Percentiles rank a stretch among this genome's conserved stretches.
Evolutionary conservation across 2,888 invertebrate species (phyloP).

Genomic region (Orgyia antiqua): DNA sequence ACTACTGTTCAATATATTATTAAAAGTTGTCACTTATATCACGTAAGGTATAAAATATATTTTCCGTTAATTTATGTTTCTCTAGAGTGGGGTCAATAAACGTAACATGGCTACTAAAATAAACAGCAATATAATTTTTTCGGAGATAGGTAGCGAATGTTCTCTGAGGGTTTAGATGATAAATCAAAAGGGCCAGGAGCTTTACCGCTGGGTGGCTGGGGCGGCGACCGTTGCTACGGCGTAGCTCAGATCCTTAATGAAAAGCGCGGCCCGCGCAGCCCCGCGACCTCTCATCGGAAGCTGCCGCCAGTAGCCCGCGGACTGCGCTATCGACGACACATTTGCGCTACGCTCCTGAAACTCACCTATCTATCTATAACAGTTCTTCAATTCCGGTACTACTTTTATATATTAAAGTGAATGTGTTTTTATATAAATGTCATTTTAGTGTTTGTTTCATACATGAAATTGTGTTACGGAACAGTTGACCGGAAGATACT

Average conservation of each 20-base stretch:
- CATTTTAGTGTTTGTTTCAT: slow-evolving; percentile 54
- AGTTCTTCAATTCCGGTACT: slow-evolving; percentile 40
- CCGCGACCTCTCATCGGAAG: slow-evolving; percentile 51
- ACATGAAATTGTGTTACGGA: slow-evolving; percentile 38
- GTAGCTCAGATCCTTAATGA: slow-evolving; percentile 54
- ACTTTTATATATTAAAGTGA: slow-evolving; percentile 35
- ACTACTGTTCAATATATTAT: too few species aligned
- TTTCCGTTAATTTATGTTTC: too few species aligned
- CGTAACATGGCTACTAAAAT: too few species aligned
- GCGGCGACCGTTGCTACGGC: slow-evolving; percentile 57
- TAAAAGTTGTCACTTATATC: too few species aligned
- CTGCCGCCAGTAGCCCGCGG: slow-evolving; percentile 70
- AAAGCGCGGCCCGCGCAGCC: slow-evolving; percentile 68
- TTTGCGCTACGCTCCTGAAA: slow-evolving; percentile 37
- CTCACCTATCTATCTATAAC: slow-evolving; percentile 27
- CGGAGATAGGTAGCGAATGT: slow-evolving; percentile 9
- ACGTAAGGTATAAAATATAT: too few species aligned
- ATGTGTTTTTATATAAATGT: slow-evolving; percentile 23
- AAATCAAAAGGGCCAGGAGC: slow-evolving; percentile 47
- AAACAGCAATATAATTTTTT: too few species aligned
- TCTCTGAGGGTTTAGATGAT: slow-evolving; percentile 30
- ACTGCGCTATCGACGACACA: slow-evolving; percentile 58
- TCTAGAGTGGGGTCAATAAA: too few species aligned
- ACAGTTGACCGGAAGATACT: slow-evolving; percentile 39
- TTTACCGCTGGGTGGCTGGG: slow-evolving; percentile 41